These are phyloP conservation scores for Coregonus suidteri DNA, from an alignment of 2,797 vertebrate genomes.

Conservation along the genomic window DNA sequence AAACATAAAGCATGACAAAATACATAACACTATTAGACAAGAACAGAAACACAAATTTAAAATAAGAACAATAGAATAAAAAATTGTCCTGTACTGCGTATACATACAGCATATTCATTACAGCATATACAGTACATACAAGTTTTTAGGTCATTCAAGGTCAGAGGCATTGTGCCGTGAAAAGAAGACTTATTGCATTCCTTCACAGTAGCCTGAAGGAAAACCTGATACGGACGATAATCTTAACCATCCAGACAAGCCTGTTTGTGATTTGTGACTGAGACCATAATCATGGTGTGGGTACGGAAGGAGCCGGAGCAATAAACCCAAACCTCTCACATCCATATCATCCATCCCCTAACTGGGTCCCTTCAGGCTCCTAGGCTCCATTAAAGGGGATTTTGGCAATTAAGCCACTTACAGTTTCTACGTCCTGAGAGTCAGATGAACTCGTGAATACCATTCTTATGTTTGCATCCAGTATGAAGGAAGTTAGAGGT, in stretches of 20 bases:
- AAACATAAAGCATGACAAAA: too few species aligned
- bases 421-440: too few species aligned
- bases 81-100: too few species aligned
- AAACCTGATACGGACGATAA: conserved; percentile 15
- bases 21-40: too few species aligned
- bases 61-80: too few species aligned
- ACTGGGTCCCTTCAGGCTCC: background rate
- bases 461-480: too few species aligned
- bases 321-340: conserved; percentile 40
- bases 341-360: conserved; percentile 19
- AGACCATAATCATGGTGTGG: conserved; percentile 34
- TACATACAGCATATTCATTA: too few species aligned
- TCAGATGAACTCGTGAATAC: too few species aligned
- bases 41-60: too few species aligned
- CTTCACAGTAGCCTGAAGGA: background rate
- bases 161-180: background rate
- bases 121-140: background rate
- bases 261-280: conserved; percentile 54
- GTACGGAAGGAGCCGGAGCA: conserved; percentile 10
- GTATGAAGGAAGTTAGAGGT: too few species aligned
- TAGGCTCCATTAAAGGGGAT: background rate
- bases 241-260: conserved; percentile 57
- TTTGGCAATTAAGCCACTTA: too few species aligned
- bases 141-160: too few species aligned
- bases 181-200: conserved; percentile 5